Conservation (phyloP, 2,797 vertebrate genomes). For the Macropodus opercularis region DNA sequence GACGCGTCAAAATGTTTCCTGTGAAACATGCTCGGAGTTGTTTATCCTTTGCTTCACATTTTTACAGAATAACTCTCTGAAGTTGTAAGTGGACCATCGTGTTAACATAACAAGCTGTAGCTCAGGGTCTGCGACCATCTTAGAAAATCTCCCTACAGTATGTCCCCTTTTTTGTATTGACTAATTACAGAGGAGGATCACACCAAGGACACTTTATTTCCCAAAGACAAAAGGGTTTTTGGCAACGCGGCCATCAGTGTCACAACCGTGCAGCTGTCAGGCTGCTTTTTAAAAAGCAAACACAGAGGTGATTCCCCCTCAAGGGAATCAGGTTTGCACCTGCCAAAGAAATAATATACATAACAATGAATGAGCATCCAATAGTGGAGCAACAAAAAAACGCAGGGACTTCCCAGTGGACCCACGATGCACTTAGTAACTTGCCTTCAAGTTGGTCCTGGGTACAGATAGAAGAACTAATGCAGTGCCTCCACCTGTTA, state of each 20-base stretch:
- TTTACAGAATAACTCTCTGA: conserved; percentile 3
- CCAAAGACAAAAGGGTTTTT: neutral
- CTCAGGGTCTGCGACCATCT: neutral
- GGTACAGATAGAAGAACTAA: too few species aligned
- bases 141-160: neutral
- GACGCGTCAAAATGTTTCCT: conserved; percentile 4
- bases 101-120: neutral
- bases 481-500: too few species aligned
- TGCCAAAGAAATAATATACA: neutral
- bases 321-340: neutral
- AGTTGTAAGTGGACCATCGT: neutral
- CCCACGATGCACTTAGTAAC: too few species aligned
- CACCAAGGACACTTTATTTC: neutral
- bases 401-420: too few species aligned
- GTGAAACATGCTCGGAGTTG: conserved; percentile 4
- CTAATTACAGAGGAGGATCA: neutral
- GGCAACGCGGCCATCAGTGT: neutral
- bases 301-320: neutral
- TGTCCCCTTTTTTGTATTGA: neutral
- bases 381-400: neutral
- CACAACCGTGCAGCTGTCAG: neutral
- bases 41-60: conserved; percentile 16
- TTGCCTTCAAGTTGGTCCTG: too few species aligned
- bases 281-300: neutral
- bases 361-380: neutral